Evolutionary conservation across 2,113 vertebrate genomes (phyloP).

Genomic region (Copsychus sechellarum): DNA sequence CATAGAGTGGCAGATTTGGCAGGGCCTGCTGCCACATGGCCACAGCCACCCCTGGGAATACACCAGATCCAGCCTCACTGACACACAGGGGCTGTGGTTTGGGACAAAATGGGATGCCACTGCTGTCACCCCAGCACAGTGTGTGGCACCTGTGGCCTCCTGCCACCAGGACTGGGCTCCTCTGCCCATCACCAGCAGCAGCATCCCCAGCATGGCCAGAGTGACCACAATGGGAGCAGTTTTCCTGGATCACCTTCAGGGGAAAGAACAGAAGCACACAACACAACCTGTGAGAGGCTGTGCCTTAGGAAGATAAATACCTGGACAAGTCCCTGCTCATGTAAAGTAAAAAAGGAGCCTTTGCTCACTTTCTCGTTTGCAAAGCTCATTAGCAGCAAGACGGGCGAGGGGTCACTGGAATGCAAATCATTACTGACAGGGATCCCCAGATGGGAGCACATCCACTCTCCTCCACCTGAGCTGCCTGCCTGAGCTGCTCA

Average conservation of each 20-base stretch:
- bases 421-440: neutral
- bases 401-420: neutral
- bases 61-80: rapidly evolving
- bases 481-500: neutral
- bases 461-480: neutral
- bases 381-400: neutral
- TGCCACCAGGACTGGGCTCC: neutral
- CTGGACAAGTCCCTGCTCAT: neutral
- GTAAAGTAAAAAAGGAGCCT: neutral
- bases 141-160: rapidly evolving
- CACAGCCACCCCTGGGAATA: neutral
- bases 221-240: rapidly evolving
- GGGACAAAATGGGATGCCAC: rapidly evolving
- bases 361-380: neutral
- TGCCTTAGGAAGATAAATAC: neutral
- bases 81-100: rapidly evolving
- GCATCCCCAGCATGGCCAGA: neutral
- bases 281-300: rapidly evolving
- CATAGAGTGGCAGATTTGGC: neutral
- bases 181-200: neutral
- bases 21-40: neutral
- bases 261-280: neutral
- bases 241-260: neutral
- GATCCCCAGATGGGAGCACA: neutral
- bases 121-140: rapidly evolving